phyloP scores from a whole-genome alignment of 2,113 vertebrate genomes.

The Eolophus roseicapilla region DNA sequence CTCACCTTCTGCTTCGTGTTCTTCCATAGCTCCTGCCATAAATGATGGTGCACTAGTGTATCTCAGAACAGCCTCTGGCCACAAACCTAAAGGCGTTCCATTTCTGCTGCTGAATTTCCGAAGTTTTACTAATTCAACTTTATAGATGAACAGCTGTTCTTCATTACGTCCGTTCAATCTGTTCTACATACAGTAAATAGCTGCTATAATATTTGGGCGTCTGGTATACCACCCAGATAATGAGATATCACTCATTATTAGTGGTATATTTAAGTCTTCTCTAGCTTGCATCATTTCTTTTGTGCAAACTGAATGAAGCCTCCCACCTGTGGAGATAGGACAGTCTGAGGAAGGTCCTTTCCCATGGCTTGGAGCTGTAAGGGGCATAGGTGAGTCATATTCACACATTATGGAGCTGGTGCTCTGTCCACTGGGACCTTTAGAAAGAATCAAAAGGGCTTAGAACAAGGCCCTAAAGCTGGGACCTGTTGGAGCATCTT shows the following conservation, averaged over 20 bases:
- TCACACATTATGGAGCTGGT: background rate
- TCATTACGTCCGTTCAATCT: background rate
- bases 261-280: rapidly evolving
- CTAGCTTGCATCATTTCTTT: background rate
- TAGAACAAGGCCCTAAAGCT: background rate
- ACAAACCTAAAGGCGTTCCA: background rate
- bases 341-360: background rate
- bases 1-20: background rate
- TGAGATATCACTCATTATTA: background rate
- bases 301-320: background rate
- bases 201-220: background rate
- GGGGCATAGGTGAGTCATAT: background rate
- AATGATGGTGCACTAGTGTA: rapidly evolving
- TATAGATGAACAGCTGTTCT: background rate
- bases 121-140: background rate
- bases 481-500: background rate
- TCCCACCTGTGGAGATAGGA: background rate
- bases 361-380: background rate
- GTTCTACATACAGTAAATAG: background rate
- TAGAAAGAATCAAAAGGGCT: background rate
- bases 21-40: background rate
- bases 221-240: background rate
- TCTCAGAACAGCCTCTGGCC: background rate
- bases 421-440: background rate
- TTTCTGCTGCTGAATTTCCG: background rate